Conservation (phyloP, 2,888 invertebrate genomes). For the Helicoverpa assulta region DNA sequence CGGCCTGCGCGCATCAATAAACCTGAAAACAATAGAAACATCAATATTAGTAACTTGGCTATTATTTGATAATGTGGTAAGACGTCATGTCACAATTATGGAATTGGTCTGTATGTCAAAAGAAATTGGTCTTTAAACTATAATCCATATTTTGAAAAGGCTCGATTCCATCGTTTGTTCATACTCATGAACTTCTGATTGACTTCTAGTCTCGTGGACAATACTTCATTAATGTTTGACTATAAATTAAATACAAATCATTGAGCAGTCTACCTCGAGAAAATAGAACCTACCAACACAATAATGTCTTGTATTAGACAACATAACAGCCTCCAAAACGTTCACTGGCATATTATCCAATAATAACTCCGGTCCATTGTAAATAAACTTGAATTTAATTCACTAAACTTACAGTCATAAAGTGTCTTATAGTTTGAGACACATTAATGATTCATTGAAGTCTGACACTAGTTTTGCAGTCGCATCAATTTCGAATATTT, state of each 20-base stretch:
- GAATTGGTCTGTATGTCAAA: too few species aligned
- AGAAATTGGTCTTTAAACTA: too few species aligned
- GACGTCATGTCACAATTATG: too few species aligned
- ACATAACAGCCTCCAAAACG: neutral
- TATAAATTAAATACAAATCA: neutral
- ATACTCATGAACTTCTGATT: too few species aligned
- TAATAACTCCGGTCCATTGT: neutral
- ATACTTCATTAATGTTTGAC: too few species aligned
- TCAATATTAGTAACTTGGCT: conserved; percentile 12
- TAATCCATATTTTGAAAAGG: too few species aligned
- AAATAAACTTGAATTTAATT: neutral
- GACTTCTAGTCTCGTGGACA: too few species aligned
- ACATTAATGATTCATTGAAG: conserved; percentile 44
- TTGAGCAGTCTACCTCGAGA: too few species aligned
- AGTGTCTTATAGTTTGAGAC: conserved; percentile 5
- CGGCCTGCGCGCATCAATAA: conserved; percentile 72
- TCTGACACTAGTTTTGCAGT: conserved; percentile 11
- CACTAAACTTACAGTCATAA: conserved; percentile 2
- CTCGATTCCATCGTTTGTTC: too few species aligned
- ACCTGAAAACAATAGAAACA: conserved; percentile 71
- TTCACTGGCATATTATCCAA: neutral
- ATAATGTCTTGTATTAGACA: neutral
- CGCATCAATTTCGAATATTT: conserved; percentile 21
- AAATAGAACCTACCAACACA: neutral
- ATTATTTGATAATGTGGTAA: too few species aligned